A percentile compares a stretch with the other conserved stretches of the same genome.
These are phyloP conservation scores for Erinaceus europaeus DNA, from an alignment of 2,113 vertebrate species.

Conservation along the genomic window DNA sequence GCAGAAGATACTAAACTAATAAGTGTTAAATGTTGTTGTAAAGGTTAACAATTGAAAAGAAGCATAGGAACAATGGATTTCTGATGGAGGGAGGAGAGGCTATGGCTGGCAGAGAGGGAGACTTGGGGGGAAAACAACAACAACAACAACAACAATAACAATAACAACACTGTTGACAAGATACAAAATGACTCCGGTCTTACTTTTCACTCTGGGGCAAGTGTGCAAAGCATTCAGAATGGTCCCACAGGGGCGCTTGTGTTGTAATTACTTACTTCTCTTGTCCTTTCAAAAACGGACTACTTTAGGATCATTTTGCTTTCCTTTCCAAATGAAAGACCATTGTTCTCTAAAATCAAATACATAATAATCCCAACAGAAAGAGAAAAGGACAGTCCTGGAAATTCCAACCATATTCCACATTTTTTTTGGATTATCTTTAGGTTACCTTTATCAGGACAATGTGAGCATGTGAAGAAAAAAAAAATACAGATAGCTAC, in stretches of 20 bases:
- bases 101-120: neutral
- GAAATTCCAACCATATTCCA: slow-evolving; percentile 1
- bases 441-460: slow-evolving; percentile 42
- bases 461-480: slow-evolving; percentile 51
- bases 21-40: neutral
- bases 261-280: too few species aligned
- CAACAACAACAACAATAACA: too few species aligned
- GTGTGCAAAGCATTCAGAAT: accelerated
- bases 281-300: neutral
- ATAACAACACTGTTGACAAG: neutral
- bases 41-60: neutral
- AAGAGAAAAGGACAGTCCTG: neutral
- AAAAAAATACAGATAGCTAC: too few species aligned
- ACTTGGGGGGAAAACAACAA: neutral
- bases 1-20: neutral
- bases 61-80: neutral
- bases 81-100: neutral
- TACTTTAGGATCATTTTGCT: neutral
- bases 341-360: slow-evolving; percentile 28
- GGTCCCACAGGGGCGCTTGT: accelerated
- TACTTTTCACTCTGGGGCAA: neutral
- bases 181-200: neutral
- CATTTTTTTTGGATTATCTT: neutral
- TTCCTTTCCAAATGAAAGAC: neutral
- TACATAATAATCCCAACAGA: neutral